A percentile compares a stretch with the other conserved stretches of the same genome.
Conservation (phyloP, 2,888 invertebrate genomes). For the Pollenia labialis region DNA sequence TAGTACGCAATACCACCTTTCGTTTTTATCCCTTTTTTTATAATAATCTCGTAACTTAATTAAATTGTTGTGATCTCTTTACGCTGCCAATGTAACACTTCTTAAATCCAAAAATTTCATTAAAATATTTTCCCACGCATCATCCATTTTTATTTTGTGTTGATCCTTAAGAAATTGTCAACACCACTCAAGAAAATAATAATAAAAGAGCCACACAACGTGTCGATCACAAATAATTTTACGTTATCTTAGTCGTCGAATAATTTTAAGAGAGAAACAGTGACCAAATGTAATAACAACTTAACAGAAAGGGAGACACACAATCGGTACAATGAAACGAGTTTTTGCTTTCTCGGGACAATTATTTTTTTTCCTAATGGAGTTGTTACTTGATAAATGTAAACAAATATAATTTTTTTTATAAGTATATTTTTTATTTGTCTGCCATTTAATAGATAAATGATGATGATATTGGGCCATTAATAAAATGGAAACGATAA, state of each 20-base stretch:
- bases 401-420: conserved; percentile 47
- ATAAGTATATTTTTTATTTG: conserved; percentile 48
- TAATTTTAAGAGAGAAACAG: conserved; percentile 16
- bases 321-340: conserved; percentile 33
- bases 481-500: conserved; percentile 56
- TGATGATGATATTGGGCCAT: conserved; percentile 58
- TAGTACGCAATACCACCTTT: too few species aligned
- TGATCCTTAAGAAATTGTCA: conserved; percentile 16
- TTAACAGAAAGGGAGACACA: not conserved
- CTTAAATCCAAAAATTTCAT: not conserved
- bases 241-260: conserved; percentile 40
- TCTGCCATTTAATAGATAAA: conserved; percentile 65
- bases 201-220: conserved; percentile 54
- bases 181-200: conserved; percentile 17
- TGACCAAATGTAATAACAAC: conserved; percentile 19
- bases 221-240: conserved; percentile 24
- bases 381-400: conserved; percentile 60
- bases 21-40: too few species aligned
- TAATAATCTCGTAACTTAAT: too few species aligned
- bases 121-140: conserved; percentile 9
- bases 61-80: too few species aligned
- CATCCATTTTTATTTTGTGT: conserved; percentile 5
- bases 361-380: conserved; percentile 56
- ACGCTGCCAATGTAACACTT: not conserved
- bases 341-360: conserved; percentile 42